Conservation (phyloP, 2,797 vertebrate genomes). For the Tokudaia muenninki region DNA sequence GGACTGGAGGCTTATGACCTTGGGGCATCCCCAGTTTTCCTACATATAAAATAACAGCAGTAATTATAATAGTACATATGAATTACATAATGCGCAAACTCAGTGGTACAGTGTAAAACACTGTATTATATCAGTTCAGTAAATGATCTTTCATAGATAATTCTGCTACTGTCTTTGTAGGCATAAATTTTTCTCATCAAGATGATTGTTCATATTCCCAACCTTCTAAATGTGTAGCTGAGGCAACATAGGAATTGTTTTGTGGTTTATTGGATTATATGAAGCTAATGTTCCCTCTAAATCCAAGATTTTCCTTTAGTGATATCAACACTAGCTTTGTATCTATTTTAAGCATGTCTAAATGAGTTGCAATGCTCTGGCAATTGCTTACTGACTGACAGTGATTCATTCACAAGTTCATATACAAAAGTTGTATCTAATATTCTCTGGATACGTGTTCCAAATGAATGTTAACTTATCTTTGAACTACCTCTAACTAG, state of each 20-base stretch:
- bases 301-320: slow-evolving; percentile 27
- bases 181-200: background rate
- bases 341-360: background rate
- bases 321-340: background rate
- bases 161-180: background rate
- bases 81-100: background rate
- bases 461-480: background rate
- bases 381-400: background rate
- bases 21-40: background rate
- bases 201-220: background rate
- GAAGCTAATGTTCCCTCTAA: background rate
- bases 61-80: background rate
- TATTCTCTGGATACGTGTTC: background rate
- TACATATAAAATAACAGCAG: background rate
- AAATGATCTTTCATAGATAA: background rate
- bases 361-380: background rate
- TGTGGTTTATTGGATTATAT: background rate
- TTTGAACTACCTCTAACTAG: background rate
- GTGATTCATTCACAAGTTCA: background rate
- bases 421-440: background rate
- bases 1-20: background rate
- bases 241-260: background rate
- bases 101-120: background rate
- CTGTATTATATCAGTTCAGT: background rate
- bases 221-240: background rate